These are phyloP conservation scores for Frankliniella fusca DNA, from an alignment of 2,888 invertebrate species.

Conservation along the genomic window DNA sequence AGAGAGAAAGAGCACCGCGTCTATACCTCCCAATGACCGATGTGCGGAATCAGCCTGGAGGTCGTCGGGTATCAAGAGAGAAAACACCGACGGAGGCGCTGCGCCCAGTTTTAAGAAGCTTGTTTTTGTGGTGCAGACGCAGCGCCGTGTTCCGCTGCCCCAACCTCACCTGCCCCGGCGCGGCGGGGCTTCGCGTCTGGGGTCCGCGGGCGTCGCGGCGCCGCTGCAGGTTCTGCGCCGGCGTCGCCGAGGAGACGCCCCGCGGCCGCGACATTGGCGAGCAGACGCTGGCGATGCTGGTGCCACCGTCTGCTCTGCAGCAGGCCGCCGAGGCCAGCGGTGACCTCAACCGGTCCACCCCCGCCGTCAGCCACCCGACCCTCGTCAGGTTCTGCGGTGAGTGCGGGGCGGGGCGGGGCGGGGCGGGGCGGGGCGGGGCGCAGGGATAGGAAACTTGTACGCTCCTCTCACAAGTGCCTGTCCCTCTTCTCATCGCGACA, in stretches of 20 bases:
- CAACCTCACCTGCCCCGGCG: not conserved
- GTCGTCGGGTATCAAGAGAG: too few relatives aligned
- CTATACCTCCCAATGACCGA: too few relatives aligned
- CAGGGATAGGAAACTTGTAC: not conserved
- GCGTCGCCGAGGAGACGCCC: not conserved
- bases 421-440: not conserved
- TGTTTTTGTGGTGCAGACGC: not conserved
- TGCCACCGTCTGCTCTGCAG: not conserved
- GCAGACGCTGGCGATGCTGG: not conserved
- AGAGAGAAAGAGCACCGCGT: too few relatives aligned
- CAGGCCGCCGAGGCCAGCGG: not conserved
- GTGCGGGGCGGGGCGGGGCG: not conserved
- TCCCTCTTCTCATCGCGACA: not conserved
- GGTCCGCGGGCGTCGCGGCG: not conserved
- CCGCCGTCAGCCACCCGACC: not conserved
- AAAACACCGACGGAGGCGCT: too few relatives aligned
- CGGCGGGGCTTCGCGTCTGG: not conserved
- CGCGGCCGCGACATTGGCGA: conserved; percentile 9
- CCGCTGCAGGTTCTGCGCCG: not conserved
- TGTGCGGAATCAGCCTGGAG: too few relatives aligned
- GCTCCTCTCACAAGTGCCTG: not conserved
- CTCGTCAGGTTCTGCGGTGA: not conserved
- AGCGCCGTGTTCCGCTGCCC: not conserved
- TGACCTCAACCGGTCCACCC: too few relatives aligned
- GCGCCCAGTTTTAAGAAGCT: too few relatives aligned